phyloP scores from a whole-genome alignment of 1,140 invertebrate genomes.

The Spodoptera litura region DNA sequence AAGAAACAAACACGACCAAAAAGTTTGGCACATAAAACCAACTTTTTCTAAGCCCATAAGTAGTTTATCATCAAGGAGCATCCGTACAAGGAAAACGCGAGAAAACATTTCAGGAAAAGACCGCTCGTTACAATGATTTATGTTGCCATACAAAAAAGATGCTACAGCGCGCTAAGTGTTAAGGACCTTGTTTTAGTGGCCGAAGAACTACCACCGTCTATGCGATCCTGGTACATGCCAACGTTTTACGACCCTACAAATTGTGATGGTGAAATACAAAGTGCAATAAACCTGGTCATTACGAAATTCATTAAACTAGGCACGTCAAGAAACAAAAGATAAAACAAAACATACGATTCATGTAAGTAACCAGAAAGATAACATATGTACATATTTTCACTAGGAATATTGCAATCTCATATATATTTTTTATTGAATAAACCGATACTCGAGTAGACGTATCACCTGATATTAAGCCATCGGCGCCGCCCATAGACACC shows the following conservation, averaged over 20 bases:
- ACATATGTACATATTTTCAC: too few relatives aligned
- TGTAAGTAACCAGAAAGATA: too few relatives aligned
- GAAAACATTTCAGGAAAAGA: constrained; percentile 70
- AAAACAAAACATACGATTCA: neutral
- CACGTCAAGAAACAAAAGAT: constrained; percentile 13
- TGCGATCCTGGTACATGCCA: constrained; percentile 12
- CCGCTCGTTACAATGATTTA: constrained; percentile 80
- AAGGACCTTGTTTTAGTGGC: constrained; percentile 59
- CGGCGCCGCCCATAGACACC: too few relatives aligned
- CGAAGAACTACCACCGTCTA: constrained; percentile 56
- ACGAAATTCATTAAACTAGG: constrained; percentile 16
- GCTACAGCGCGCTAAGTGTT: constrained; percentile 47
- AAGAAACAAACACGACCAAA: constrained; percentile 27
- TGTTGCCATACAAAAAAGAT: constrained; percentile 63
- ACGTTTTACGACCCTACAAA: constrained; percentile 41
- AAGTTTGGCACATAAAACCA: constrained; percentile 27
- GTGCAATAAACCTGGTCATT: constrained; percentile 9
- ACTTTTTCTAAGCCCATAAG: constrained; percentile 41
- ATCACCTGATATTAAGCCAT: too few relatives aligned
- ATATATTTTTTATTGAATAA: too few relatives aligned
- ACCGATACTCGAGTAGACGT: too few relatives aligned
- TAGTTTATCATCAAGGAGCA: constrained; percentile 45
- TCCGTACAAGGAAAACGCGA: constrained; percentile 66
- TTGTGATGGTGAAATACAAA: constrained; percentile 23
- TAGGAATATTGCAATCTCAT: too few relatives aligned